Evolutionary conservation across 2,888 invertebrate species (phyloP).

Genomic region (Muscina levida): DNA sequence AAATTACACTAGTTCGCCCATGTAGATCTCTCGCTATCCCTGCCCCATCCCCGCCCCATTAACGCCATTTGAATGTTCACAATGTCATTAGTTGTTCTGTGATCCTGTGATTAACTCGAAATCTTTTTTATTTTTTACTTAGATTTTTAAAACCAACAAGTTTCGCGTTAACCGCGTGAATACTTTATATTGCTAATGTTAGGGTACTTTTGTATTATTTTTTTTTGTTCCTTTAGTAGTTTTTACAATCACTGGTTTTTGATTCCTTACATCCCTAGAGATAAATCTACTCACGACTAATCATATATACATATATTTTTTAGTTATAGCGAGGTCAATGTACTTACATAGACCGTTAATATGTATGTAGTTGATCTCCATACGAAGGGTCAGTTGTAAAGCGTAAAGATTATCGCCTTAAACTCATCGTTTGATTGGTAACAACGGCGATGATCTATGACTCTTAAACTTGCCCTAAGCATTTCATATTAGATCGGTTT

Average conservation of each 20-base stretch:
- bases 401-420: too few species aligned
- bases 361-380: conserved; percentile 4
- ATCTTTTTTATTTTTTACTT: conserved; percentile 41
- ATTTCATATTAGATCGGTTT: conserved; percentile 20
- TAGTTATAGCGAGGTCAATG: not conserved
- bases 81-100: conserved; percentile 14
- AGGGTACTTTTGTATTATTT: conserved; percentile 31
- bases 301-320: not conserved
- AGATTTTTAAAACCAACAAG: conserved; percentile 9
- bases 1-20: not conserved
- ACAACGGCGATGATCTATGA: too few species aligned
- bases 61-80: conserved; percentile 12
- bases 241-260: conserved; percentile 41
- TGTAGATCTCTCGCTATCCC: conserved; percentile 25
- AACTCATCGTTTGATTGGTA: too few species aligned
- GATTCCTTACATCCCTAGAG: conserved; percentile 31
- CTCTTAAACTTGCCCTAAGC: not conserved
- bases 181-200: not conserved
- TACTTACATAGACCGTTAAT: not conserved
- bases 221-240: conserved; percentile 10
- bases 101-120: conserved; percentile 58
- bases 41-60: not conserved
- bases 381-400: not conserved
- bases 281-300: too few species aligned
- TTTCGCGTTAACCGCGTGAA: not conserved